Base-by-base conservation (phyloP, 2,888 invertebrate species). In the Oscheius sp. region DNA sequence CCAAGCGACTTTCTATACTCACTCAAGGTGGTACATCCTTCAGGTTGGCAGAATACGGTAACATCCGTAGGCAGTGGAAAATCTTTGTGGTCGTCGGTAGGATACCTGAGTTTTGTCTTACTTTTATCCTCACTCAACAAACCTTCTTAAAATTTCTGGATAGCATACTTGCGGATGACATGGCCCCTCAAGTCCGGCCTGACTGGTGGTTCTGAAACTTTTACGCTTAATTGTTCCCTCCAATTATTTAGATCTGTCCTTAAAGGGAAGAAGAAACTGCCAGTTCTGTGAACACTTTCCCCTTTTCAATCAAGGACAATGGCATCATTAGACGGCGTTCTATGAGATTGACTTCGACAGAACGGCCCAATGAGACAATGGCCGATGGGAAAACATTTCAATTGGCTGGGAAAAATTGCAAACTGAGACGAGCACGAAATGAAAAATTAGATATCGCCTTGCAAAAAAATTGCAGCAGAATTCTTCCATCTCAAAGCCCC, bases 21-120 rank as follows among this genome's bases (percentile, higher is more conserved):
- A 78, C 95, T 94, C 73, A 94, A 93, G 73, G 89, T 89, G 64
- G 89, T 92, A 88, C 97, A 98, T 66, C 98, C 98, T 89, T 99
- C 98, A 1, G 98, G 98, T 88, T 99, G 98, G 87, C 98, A 98
- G 89, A 98, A 98, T 89, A 95, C 97, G 29, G 97, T 96, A 91
- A 98, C 96, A 88, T 99, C 98, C 86, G 95, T 90, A 0, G 98
- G 96, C 84, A 99, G 90, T 0, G 94, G 93, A 88, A 99, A 99
- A 89, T 99, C 98, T 64, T 88, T 86, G 80, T 89, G 89, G 78
- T 89, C 89, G 65, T 88, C 88, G 15, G 87, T 82, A 0, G 89
- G 89, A 76, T 89, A 89, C 15, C 89, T 91, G 23, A 96, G 91
- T 66, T 15, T 97, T 97, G 12, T 12, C 12, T 39, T 17, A n/a